Percentiles rank a stretch among this genome's conserved stretches.
phyloP scores from a whole-genome alignment of 2,888 invertebrate genomes.

The Papilio protenor region DNA sequence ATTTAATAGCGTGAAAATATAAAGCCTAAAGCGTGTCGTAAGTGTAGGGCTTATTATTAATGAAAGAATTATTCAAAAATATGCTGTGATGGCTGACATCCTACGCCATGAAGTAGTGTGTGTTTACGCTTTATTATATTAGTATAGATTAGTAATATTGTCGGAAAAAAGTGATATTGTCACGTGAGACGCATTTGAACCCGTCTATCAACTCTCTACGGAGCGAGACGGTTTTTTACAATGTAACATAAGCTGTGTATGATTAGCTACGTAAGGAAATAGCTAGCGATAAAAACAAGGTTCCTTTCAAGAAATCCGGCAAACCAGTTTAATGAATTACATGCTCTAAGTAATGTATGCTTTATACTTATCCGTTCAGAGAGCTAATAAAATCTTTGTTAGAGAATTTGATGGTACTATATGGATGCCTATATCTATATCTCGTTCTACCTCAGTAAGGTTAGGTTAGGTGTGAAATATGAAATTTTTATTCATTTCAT shows the following conservation, averaged over 20 bases:
- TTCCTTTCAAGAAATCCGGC: constrained; percentile 20
- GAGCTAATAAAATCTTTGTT: not conserved
- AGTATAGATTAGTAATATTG: not conserved
- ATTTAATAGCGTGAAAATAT: too few species aligned
- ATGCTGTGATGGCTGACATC: too few species aligned
- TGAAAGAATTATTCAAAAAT: too few species aligned
- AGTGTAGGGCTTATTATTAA: too few species aligned
- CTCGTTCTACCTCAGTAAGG: not conserved
- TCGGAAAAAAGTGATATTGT: constrained; percentile 17
- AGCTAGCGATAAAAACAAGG: not conserved
- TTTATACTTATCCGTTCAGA: not conserved
- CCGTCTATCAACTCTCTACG: constrained; percentile 24
- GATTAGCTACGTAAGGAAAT: constrained; percentile 9
- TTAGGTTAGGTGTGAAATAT: not conserved
- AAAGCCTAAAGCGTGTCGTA: too few species aligned
- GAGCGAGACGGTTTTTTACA: constrained; percentile 27
- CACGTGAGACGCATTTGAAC: constrained; percentile 28
- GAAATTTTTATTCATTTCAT: constrained; percentile 1
- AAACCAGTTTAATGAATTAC: not conserved
- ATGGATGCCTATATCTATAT: not conserved
- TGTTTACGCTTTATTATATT: too few species aligned
- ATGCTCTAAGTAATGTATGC: not conserved
- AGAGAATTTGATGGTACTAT: not conserved
- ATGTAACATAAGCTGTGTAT: constrained; percentile 14
- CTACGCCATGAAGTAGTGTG: too few species aligned